A percentile compares a stretch with the other conserved stretches of the same genome.
phyloP scores from a whole-genome alignment of 1,140 invertebrate genomes.

The Trichomalopsis sarcophagae region DNA sequence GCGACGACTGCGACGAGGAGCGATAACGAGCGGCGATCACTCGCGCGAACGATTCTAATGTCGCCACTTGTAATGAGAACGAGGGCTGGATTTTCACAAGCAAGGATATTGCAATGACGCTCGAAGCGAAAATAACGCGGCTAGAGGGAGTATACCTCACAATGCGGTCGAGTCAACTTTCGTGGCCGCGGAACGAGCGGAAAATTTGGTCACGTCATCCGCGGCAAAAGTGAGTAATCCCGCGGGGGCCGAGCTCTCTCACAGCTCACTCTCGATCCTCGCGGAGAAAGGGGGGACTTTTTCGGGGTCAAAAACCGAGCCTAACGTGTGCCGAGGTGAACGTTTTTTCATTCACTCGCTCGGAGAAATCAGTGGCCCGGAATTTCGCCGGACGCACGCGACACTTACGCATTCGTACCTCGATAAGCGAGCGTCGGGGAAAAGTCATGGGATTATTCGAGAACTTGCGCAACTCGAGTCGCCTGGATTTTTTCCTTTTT shows the following conservation, averaged over 20 bases:
- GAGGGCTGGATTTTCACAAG: no score
- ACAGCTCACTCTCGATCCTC: background rate
- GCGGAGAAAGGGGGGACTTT: background rate
- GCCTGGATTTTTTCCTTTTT: no score
- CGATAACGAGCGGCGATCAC: no score
- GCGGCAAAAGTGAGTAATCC: constrained; percentile 16
- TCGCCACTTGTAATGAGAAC: no score
- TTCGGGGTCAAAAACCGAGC: constrained; percentile 44
- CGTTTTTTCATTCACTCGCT: constrained; percentile 8
- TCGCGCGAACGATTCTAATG: no score
- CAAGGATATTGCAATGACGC: no score
- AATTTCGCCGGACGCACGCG: constrained; percentile 24
- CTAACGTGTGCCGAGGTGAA: constrained; percentile 21
- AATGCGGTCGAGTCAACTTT: no score
- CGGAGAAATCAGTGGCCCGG: constrained; percentile 45
- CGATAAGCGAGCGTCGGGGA: background rate
- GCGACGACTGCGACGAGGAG: no score
- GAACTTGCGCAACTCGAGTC: no score
- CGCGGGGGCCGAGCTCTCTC: background rate
- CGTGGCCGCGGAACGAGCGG: background rate
- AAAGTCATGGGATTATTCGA: constrained; percentile 31
- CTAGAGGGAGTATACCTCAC: no score
- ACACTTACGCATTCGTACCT: constrained; percentile 31
- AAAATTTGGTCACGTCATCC: background rate
- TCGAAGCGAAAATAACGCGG: no score